phyloP scores from a whole-genome alignment of 2,888 invertebrate species.

The Chymomyza fuscimana region DNA sequence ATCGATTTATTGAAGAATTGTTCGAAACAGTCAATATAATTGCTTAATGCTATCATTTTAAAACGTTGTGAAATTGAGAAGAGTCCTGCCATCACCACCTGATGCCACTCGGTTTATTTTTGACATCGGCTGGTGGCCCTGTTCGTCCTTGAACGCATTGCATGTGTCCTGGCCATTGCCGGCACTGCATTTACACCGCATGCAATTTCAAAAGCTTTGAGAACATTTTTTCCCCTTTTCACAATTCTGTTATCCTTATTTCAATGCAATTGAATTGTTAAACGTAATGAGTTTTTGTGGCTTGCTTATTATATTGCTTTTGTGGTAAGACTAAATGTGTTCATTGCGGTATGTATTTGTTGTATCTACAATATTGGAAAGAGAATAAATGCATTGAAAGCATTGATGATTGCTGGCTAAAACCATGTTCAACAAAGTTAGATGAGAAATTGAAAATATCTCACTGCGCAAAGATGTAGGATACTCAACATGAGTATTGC shows the following conservation, averaged over 20 bases:
- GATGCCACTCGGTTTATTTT: background rate
- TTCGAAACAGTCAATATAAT: background rate
- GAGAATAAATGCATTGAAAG: constrained; percentile 1
- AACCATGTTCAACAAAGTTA: background rate
- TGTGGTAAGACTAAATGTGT: constrained; percentile 31
- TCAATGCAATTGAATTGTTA: constrained; percentile 46
- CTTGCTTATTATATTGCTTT: constrained; percentile 26
- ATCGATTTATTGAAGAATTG: no score
- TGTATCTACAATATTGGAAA: background rate
- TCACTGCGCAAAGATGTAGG: background rate
- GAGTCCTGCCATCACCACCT: background rate
- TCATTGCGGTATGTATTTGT: constrained; percentile 17
- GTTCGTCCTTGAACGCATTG: background rate
- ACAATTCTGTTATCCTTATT: background rate
- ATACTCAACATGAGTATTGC: background rate
- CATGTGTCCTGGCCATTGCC: background rate
- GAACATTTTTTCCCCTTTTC: background rate
- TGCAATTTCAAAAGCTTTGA: constrained; percentile 21
- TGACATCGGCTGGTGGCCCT: background rate
- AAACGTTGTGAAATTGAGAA: background rate
- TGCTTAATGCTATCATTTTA: background rate
- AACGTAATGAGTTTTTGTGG: constrained; percentile 59
- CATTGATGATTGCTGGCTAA: background rate
- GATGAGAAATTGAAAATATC: background rate
- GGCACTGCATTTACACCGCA: constrained; percentile 25